Evolutionary conservation across 1,140 invertebrate genomes (phyloP).

Genomic region (Hyles euphorbiae): DNA sequence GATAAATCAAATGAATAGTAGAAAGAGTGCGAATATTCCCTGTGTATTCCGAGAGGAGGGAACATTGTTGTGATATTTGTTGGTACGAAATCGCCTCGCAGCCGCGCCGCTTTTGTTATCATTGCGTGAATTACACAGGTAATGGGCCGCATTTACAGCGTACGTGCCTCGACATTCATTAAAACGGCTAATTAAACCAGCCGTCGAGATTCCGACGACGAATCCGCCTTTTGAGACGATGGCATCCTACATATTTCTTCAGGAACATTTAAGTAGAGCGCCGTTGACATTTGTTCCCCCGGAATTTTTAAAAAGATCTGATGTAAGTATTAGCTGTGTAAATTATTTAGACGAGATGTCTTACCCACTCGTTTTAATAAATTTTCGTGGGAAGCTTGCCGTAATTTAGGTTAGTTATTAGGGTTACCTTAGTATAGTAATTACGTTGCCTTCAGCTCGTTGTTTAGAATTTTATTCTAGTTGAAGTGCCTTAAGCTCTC

Average conservation of each 20-base stretch:
- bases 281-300: conserved; percentile 22
- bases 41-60: neutral
- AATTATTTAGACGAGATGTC: conserved; percentile 15
- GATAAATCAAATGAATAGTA: too few species aligned
- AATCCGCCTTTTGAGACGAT: conserved; percentile 42
- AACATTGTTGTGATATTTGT: conserved; percentile 15
- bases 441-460: too few species aligned
- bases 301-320: conserved; percentile 17
- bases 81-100: conserved; percentile 6
- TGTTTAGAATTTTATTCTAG: too few species aligned
- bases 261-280: conserved; percentile 48
- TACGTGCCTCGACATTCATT: conserved; percentile 69
- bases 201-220: conserved; percentile 53
- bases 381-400: too few species aligned
- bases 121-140: conserved; percentile 60
- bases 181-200: conserved; percentile 62
- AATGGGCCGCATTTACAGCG: conserved; percentile 62
- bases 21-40: neutral
- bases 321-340: conserved; percentile 15
- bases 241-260: conserved; percentile 55
- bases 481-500: too few species aligned
- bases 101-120: conserved; percentile 47
- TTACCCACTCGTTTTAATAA: neutral
- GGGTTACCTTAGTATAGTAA: too few species aligned
- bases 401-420: too few species aligned